phyloP scores from a whole-genome alignment of 53 echinoderm and acorn worm genomes.

The Holothuria leucospilota region DNA sequence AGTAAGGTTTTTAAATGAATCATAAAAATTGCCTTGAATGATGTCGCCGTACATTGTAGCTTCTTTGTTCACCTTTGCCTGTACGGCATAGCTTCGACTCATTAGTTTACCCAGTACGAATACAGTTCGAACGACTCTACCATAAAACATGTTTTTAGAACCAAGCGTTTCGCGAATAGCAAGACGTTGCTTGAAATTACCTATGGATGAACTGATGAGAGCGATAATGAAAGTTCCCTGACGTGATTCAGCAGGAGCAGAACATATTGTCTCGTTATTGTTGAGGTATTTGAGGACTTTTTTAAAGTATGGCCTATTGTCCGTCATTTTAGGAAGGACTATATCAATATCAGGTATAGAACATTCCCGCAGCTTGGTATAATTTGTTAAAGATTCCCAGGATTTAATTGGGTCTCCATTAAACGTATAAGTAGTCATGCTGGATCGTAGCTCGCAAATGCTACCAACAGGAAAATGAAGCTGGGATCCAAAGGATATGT shows the following conservation, averaged over 20 bases:
- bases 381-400: slow-evolving; percentile 26
- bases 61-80: slow-evolving; percentile 41
- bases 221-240: slow-evolving; percentile 58
- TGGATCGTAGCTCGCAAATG: background rate
- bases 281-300: slow-evolving; percentile 28
- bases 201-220: slow-evolving; percentile 58
- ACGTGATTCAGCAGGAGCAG: background rate
- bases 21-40: slow-evolving; percentile 71
- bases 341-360: slow-evolving; percentile 47
- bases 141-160: background rate
- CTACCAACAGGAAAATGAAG: no score
- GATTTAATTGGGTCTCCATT: background rate
- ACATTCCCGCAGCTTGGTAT: slow-evolving; percentile 23
- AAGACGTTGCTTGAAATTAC: slow-evolving; percentile 27
- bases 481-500: slow-evolving; percentile 20
- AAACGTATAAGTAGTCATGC: background rate
- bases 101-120: slow-evolving; percentile 51
- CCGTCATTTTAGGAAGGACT: slow-evolving; percentile 47
- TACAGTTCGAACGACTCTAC: slow-evolving; percentile 31
- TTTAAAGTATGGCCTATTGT: slow-evolving; percentile 46
- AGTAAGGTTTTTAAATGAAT: slow-evolving; percentile 68
- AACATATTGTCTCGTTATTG: slow-evolving; percentile 36
- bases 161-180: slow-evolving; percentile 75
- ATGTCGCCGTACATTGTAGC: slow-evolving; percentile 62
- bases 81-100: background rate